phyloP scores from a whole-genome alignment of 2,113 vertebrate species.

The Cichladusa arquata region DNA sequence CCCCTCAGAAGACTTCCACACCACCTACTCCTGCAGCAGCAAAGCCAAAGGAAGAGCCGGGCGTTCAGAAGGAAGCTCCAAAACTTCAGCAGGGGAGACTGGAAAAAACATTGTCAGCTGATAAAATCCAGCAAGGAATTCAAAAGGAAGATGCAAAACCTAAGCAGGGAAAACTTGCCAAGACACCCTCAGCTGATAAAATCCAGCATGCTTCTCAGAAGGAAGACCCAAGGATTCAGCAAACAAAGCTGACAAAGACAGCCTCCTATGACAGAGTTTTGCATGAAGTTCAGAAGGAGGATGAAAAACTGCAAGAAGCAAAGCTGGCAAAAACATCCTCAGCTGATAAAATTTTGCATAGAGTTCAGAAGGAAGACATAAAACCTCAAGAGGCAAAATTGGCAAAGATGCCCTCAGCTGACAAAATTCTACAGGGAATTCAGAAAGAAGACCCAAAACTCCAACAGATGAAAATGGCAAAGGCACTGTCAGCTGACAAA shows the following conservation, averaged over 20 bases:
- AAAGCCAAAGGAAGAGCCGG: conserved; percentile 63
- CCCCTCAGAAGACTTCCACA: conserved; percentile 48
- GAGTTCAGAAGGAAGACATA: conserved; percentile 27
- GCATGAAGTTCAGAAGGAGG: conserved; percentile 23
- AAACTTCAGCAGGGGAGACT: conserved; percentile 41
- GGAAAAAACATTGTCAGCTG: conserved; percentile 50
- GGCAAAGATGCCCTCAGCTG: conserved; percentile 41
- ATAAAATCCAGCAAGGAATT: conserved; percentile 49
- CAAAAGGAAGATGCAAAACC: conserved; percentile 50
- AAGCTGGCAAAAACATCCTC: conserved; percentile 58
- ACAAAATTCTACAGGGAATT: conserved; percentile 46
- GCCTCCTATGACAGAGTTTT: conserved; percentile 55
- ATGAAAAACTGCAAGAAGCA: conserved; percentile 23
- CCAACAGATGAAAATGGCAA: conserved; percentile 50
- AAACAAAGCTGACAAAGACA: conserved; percentile 57
- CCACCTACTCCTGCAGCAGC: not conserved
- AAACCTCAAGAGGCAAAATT: conserved; percentile 39
- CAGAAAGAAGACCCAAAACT: conserved; percentile 56
- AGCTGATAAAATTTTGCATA: conserved; percentile 48
- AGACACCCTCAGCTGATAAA: conserved; percentile 56
- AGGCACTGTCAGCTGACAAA: conserved; percentile 60
- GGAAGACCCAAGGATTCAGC: conserved; percentile 42
- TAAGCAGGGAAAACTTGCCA: conserved; percentile 47
- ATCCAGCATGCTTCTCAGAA: conserved; percentile 45
- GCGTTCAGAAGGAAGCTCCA: conserved; percentile 49